Evolutionary conservation across 2,113 vertebrate genomes (phyloP).

Genomic region (Myrmophylax atrothorax): DNA sequence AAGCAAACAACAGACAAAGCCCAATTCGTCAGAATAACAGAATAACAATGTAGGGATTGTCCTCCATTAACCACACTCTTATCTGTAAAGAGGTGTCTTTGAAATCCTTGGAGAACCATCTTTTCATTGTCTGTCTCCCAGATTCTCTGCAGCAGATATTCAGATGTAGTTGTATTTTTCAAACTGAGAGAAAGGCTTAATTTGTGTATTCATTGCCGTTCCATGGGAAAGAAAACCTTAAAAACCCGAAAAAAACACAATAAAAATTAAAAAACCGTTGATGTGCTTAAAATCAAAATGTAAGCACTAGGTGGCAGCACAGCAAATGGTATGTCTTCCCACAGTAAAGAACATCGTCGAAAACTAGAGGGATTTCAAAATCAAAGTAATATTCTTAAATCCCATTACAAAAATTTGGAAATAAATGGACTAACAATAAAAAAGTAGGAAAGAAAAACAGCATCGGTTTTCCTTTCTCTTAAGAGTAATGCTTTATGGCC

Average conservation of each 20-base stretch:
- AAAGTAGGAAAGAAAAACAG: background rate
- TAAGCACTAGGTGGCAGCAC: slow-evolving; percentile 69
- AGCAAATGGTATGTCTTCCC: slow-evolving; percentile 40
- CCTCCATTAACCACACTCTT: background rate
- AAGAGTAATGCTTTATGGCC: background rate
- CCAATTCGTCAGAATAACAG: background rate
- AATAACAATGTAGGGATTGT: background rate
- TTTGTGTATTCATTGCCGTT: background rate
- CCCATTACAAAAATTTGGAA: background rate
- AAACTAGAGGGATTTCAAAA: background rate
- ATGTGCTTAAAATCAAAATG: background rate
- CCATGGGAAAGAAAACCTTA: background rate
- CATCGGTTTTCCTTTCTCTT: background rate
- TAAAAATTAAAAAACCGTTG: background rate
- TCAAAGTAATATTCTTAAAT: background rate
- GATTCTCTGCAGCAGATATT: background rate
- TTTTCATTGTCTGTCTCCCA: background rate
- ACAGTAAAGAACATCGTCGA: fast-evolving
- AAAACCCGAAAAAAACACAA: background rate
- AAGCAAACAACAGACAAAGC: background rate
- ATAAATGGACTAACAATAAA: background rate
- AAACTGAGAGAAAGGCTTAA: background rate
- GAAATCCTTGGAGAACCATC: background rate
- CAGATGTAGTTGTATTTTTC: background rate
- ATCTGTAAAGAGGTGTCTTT: background rate